A percentile compares a stretch with the other conserved stretches of the same genome.
phyloP scores from a whole-genome alignment of 2,888 invertebrate genomes.

The Latrodectus hesperus region DNA sequence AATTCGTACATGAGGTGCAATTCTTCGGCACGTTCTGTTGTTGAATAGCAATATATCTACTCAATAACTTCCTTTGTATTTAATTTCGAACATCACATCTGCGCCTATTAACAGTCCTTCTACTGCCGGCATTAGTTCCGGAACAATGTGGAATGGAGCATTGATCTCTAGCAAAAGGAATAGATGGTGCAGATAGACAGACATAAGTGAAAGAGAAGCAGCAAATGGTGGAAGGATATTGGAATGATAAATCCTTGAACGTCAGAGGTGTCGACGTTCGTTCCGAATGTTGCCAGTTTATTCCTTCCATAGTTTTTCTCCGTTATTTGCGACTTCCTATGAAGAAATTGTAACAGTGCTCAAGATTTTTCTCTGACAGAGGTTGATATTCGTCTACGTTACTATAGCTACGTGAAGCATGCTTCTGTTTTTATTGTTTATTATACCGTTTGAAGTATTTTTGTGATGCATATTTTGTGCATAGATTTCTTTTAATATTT shows the following conservation, averaged over 20 bases:
- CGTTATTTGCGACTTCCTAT: no score
- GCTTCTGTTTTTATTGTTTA: no score
- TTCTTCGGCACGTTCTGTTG: no score
- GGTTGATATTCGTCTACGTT: no score
- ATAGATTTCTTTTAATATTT: no score
- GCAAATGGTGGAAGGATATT: slow-evolving; percentile 40
- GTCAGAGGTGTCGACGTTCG: slow-evolving; percentile 56
- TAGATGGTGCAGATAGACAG: slow-evolving; percentile 1
- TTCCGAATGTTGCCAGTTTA: slow-evolving; percentile 12
- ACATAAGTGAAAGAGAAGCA: background rate
- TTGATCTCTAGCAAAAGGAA: background rate
- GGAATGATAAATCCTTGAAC: slow-evolving; percentile 53
- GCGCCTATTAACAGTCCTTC: background rate
- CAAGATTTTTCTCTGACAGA: no score
- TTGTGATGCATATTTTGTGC: no score
- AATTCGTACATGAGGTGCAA: no score
- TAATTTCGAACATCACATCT: background rate
- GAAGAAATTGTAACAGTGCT: no score
- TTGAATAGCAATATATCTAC: background rate
- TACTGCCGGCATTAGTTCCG: background rate
- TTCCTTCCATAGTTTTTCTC: no score
- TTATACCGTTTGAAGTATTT: no score
- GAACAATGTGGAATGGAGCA: background rate
- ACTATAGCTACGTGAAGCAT: no score
- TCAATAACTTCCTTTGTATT: background rate